Percentiles rank a stretch among this genome's conserved stretches.
Conservation (phyloP, 2,113 vertebrate genomes). For the Mustela lutreola region DNA sequence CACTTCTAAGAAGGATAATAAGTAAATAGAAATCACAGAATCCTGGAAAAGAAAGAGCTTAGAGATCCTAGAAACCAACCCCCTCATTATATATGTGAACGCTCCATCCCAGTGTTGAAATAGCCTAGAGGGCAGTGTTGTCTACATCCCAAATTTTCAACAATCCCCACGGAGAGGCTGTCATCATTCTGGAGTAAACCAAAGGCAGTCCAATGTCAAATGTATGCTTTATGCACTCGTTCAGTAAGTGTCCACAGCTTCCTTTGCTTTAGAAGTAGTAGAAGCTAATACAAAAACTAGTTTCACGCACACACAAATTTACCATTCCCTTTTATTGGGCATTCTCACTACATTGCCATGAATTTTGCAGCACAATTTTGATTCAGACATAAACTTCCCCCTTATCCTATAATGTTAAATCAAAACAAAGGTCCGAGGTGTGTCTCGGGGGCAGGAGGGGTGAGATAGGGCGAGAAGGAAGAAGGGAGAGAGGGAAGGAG, state of each 20-base stretch:
- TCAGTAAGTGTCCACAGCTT: conserved; percentile 43
- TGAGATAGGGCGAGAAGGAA: conserved; percentile 45
- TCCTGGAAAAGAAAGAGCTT: conserved; percentile 31
- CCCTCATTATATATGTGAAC: neutral
- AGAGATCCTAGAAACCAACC: neutral
- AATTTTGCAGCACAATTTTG: conserved; percentile 36
- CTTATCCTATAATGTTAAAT: conserved; percentile 28
- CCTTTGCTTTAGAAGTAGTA: conserved; percentile 45
- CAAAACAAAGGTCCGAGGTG: conserved; percentile 83
- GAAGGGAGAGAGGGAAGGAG: conserved; percentile 79
- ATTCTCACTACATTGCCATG: neutral
- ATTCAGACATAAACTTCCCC: neutral
- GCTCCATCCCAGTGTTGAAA: neutral
- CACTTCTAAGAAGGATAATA: conserved; percentile 46
- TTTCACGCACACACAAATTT: conserved; percentile 22
- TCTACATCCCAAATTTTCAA: conserved; percentile 70
- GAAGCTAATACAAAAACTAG: conserved; percentile 43
- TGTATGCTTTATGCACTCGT: neutral
- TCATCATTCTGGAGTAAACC: conserved; percentile 64
- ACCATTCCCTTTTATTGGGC: neutral
- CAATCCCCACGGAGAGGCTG: conserved; percentile 36
- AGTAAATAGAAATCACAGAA: conserved; percentile 44
- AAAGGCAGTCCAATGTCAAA: conserved; percentile 76
- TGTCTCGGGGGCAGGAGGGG: conserved; percentile 67
- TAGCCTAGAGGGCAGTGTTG: conserved; percentile 81